Conservation (phyloP, 2,888 invertebrate genomes). For the Troides oblongomaculatus region DNA sequence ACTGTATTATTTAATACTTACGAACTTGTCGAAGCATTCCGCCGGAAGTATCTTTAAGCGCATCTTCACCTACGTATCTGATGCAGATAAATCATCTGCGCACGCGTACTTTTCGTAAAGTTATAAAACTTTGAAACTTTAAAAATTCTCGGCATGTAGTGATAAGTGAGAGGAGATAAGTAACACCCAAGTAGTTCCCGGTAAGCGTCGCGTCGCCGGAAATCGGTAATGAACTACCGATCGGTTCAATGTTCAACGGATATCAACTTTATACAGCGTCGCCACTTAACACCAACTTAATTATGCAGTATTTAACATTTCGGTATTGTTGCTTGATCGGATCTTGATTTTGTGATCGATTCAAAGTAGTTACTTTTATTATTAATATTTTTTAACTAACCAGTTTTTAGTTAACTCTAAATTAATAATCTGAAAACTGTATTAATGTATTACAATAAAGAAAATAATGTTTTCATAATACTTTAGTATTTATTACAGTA, state of each 20-base stretch:
- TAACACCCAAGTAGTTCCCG: constrained; percentile 27
- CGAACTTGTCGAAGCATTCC: too few species aligned
- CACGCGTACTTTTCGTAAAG: constrained; percentile 12
- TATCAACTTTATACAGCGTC: constrained; percentile 24
- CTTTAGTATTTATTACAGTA: too few species aligned
- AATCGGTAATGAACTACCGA: constrained; percentile 29
- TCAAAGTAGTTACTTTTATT: background rate
- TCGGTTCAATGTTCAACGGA: constrained; percentile 21
- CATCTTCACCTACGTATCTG: background rate
- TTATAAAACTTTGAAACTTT: constrained; percentile 7
- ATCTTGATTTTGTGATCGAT: constrained; percentile 15
- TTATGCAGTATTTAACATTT: constrained; percentile 27
- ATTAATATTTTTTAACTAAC: background rate
- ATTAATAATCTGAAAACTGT: too few species aligned
- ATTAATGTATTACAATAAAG: too few species aligned
- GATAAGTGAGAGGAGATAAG: constrained; percentile 20
- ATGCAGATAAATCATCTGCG: constrained; percentile 1
- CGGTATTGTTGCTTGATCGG: constrained; percentile 5
- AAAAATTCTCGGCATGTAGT: constrained; percentile 13
- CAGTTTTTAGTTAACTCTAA: too few species aligned
- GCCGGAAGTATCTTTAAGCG: too few species aligned
- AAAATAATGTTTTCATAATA: too few species aligned
- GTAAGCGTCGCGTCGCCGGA: constrained; percentile 25
- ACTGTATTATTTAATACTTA: too few species aligned
- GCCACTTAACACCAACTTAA: constrained; percentile 27